A percentile compares a stretch with the other conserved stretches of the same genome.
These are phyloP conservation scores for Gymnocypris eckloni DNA, from an alignment of 2,797 vertebrate genomes.

Conservation along the genomic window DNA sequence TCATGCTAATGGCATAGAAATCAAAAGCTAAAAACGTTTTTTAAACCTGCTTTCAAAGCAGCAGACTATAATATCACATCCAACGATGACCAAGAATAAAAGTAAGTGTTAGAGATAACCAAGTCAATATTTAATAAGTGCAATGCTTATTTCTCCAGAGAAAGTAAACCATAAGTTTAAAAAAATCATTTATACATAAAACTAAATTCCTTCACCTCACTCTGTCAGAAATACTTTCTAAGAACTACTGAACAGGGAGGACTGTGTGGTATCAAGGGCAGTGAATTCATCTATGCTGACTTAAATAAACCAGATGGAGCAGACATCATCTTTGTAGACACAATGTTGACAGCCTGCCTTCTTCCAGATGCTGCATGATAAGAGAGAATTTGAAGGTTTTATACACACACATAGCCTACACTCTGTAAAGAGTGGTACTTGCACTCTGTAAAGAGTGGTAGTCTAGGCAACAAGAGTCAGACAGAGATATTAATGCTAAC, in stretches of 20 bases:
- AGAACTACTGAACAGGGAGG: neutral
- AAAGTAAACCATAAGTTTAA: neutral
- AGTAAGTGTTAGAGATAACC: neutral
- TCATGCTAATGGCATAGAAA: neutral
- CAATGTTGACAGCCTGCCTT: neutral
- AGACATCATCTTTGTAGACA: neutral
- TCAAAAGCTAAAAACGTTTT: neutral
- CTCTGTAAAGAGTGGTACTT: neutral
- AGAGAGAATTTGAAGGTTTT: neutral
- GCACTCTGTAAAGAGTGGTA: too few species aligned
- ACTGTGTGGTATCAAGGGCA: neutral
- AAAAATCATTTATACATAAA: neutral
- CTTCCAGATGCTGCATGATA: neutral
- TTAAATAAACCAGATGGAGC: constrained; percentile 9
- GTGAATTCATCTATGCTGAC: neutral
- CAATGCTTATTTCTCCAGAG: neutral
- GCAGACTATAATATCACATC: neutral
- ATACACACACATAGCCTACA: neutral
- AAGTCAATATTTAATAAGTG: neutral
- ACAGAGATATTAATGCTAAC: neutral
- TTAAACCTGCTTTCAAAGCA: neutral
- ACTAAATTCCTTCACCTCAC: neutral
- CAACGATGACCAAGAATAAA: neutral
- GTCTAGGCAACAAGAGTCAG: neutral
- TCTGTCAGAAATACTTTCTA: neutral